Percentiles rank a stretch among this genome's conserved stretches.
Evolutionary conservation across 2,888 invertebrate genomes (phyloP).

Genomic region (Plusia festucae): DNA sequence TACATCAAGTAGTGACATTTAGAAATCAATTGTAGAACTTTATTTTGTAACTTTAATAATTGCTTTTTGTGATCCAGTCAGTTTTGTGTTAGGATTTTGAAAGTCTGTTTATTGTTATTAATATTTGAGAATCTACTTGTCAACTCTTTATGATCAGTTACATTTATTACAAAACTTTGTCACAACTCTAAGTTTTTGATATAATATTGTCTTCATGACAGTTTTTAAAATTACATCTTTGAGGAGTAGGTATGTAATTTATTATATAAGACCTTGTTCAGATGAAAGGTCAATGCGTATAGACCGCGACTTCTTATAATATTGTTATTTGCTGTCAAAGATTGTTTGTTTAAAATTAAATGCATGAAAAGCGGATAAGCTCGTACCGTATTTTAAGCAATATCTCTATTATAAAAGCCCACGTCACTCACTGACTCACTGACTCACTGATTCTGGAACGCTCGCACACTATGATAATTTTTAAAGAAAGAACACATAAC

Average conservation of each 20-base stretch:
- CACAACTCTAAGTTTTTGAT: neutral
- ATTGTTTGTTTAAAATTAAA: too few relatives aligned
- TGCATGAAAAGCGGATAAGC: too few relatives aligned
- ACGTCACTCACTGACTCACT: too few relatives aligned
- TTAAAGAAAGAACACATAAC: too few relatives aligned
- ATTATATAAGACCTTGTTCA: neutral
- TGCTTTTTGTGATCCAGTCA: neutral
- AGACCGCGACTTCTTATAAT: too few relatives aligned
- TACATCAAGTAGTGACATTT: too few relatives aligned
- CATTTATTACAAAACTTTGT: neutral
- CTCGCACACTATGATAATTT: too few relatives aligned
- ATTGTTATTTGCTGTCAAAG: too few relatives aligned
- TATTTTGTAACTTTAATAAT: conserved; percentile 1
- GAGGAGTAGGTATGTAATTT: too few relatives aligned
- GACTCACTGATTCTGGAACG: too few relatives aligned
- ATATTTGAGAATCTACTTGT: neutral
- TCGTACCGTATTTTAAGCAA: too few relatives aligned
- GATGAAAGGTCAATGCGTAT: neutral
- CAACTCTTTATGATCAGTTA: neutral
- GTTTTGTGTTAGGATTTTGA: neutral
- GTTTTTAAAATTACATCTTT: neutral
- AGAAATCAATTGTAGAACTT: neutral
- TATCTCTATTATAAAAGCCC: too few relatives aligned
- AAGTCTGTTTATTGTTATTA: neutral
- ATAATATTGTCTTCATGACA: neutral